phyloP scores from a whole-genome alignment of 2,113 vertebrate species.

The Atherinomorus stipes region DNA sequence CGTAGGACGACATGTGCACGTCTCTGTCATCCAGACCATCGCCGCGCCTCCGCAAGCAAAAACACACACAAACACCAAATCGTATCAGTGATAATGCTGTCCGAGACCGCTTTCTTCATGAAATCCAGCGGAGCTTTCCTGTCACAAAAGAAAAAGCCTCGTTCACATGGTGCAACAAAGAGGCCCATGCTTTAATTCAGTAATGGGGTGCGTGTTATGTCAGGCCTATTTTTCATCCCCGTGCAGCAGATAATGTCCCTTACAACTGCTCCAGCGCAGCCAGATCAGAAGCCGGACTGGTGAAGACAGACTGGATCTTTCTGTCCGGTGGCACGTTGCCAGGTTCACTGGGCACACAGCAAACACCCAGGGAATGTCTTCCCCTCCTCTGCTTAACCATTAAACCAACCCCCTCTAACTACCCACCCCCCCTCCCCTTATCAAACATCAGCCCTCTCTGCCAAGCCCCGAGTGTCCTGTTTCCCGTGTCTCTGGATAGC shows the following conservation, averaged over 20 bases:
- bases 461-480: conserved; percentile 76
- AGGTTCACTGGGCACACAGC: conserved; percentile 80
- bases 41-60: conserved; percentile 77
- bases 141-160: conserved; percentile 60
- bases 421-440: conserved; percentile 69
- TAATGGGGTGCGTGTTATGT: conserved; percentile 65
- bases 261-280: conserved; percentile 69
- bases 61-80: conserved; percentile 37
- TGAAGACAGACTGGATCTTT: conserved; percentile 78
- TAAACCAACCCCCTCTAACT: too few relatives aligned
- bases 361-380: conserved; percentile 82
- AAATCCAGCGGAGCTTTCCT: conserved; percentile 54
- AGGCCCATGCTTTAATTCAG: conserved; percentile 62
- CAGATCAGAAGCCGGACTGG: conserved; percentile 69
- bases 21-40: conserved; percentile 86
- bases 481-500: conserved; percentile 78
- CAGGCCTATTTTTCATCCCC: conserved; percentile 71
- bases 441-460: conserved; percentile 76
- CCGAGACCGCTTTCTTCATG: conserved; percentile 55
- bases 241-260: conserved; percentile 74
- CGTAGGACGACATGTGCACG: conserved; percentile 88
- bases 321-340: conserved; percentile 75
- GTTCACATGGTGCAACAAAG: conserved; percentile 64
- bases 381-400: conserved; percentile 77
- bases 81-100: conserved; percentile 48